Conservation (phyloP, 2,797 vertebrate genomes). For the Apodemus agrarius region DNA sequence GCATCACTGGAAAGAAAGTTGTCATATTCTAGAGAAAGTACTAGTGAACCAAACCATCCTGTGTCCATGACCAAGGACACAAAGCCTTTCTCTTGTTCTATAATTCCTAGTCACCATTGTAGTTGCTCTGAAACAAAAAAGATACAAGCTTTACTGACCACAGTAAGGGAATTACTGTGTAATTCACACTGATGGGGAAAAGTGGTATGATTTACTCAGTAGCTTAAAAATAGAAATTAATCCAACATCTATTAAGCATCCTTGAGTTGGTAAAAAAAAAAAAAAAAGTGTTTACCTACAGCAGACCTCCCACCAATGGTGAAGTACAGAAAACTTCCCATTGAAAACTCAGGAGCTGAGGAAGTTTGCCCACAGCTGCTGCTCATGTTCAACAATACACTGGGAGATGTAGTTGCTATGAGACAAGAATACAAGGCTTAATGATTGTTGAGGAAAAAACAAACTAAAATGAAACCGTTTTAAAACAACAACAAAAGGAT, state of each 20-base stretch:
- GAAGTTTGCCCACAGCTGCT: not conserved
- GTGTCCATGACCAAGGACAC: slow-evolving; percentile 10
- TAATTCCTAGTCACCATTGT: too few relatives aligned
- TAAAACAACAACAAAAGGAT: not conserved
- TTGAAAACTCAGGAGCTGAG: slow-evolving; percentile 17
- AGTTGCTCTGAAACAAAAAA: too few relatives aligned
- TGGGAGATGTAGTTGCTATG: not conserved
- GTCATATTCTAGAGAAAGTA: slow-evolving; percentile 36
- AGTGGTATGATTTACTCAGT: slow-evolving; percentile 19
- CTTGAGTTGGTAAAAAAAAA: slow-evolving; percentile 46
- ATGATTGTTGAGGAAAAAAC: not conserved
- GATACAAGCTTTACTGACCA: slow-evolving; percentile 24
- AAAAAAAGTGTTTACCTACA: slow-evolving; percentile 7
- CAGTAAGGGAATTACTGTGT: slow-evolving; percentile 57
- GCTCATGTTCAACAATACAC: not conserved
- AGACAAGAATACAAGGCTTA: slow-evolving; percentile 23
- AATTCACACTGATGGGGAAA: slow-evolving; percentile 52
- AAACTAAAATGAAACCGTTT: not conserved
- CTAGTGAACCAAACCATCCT: slow-evolving; percentile 32
- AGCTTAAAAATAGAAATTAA: slow-evolving; percentile 28
- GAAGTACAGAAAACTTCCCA: slow-evolving; percentile 8
- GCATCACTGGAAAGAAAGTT: not conserved
- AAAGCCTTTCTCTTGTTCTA: too few relatives aligned
- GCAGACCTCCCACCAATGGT: slow-evolving; percentile 31
- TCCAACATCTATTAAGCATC: slow-evolving; percentile 24